phyloP scores from a whole-genome alignment of 53 echinoderm and acorn worm species.

The Actinopyga echinites region DNA sequence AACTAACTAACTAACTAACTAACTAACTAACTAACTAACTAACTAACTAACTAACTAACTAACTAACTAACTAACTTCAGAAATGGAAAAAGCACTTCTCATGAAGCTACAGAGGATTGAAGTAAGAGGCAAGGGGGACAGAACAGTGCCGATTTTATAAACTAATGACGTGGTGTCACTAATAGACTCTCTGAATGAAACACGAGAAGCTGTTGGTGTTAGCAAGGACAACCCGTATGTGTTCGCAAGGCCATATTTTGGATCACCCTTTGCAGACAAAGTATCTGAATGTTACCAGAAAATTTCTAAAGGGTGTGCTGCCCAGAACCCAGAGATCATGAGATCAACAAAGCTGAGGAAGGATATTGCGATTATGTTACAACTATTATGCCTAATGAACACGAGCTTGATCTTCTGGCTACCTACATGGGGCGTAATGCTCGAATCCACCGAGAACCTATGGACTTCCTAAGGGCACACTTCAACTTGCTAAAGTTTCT shows the following conservation, averaged over 20 bases:
- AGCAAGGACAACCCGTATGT: conserved; percentile 55
- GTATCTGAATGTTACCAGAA: conserved; percentile 56
- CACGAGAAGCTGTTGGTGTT: conserved; percentile 39
- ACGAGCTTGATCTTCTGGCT: conserved; percentile 62
- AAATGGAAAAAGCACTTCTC: conserved; percentile 52
- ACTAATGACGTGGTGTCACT: conserved; percentile 49
- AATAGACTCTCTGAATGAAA: conserved; percentile 46
- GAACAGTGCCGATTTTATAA: conserved; percentile 61
- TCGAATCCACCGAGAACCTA: conserved; percentile 54
- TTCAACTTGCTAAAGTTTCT: conserved; percentile 66
- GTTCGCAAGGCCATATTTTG: conserved; percentile 53
- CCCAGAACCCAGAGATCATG: conserved; percentile 34
- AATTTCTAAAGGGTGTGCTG: conserved; percentile 40
- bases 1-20: no score
- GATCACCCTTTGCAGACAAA: conserved; percentile 5
- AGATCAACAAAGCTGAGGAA: conserved; percentile 63
- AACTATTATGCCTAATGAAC: conserved; percentile 61
- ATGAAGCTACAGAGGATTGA: conserved; percentile 53
- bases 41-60: no score
- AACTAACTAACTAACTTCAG: no score
- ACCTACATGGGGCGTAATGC: conserved; percentile 56
- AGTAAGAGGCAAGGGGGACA: conserved; percentile 63
- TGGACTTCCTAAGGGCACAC: conserved; percentile 36
- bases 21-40: no score
- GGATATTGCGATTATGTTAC: conserved; percentile 66